Conservation (phyloP, 2,888 invertebrate genomes). For the Gortyna flavago region DNA sequence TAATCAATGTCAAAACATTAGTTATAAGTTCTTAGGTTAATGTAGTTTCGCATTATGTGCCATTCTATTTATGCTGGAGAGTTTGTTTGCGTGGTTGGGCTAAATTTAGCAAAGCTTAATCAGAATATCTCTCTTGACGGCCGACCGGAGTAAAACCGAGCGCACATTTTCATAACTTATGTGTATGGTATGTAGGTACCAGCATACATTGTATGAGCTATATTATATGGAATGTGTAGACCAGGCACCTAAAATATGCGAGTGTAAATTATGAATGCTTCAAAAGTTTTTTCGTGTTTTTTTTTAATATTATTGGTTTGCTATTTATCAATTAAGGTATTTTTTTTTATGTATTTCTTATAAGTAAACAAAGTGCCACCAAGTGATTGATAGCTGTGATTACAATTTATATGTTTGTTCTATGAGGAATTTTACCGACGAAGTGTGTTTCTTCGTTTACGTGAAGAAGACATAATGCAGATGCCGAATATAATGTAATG, state of each 20-base stretch:
- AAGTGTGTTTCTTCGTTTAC: neutral
- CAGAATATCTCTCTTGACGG: conserved; percentile 80
- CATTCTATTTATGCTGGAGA: conserved; percentile 80
- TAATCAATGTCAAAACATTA: conserved; percentile 60
- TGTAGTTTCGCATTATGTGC: conserved; percentile 77
- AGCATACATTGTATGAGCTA: conserved; percentile 10
- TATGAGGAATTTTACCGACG: neutral
- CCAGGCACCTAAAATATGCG: neutral
- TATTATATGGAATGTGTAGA: conserved; percentile 21
- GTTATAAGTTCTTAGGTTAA: conserved; percentile 63
- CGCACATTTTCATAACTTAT: conserved; percentile 71
- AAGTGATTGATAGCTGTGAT: neutral
- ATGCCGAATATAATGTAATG: conserved; percentile 8
- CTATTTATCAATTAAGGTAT: neutral
- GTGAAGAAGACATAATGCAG: neutral
- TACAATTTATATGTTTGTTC: neutral
- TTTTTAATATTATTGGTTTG: neutral
- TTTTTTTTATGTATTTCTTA: neutral
- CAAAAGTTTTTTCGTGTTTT: neutral
- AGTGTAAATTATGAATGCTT: neutral
- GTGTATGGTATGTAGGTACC: conserved; percentile 27
- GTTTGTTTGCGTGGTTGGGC: conserved; percentile 84
- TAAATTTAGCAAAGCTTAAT: conserved; percentile 83
- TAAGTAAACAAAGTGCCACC: too few species aligned
- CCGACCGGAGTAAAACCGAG: conserved; percentile 71